Percentiles rank a stretch among this genome's conserved stretches.
These are phyloP conservation scores for Coregonus suidteri DNA, from an alignment of 2,797 vertebrate species.

Conservation along the genomic window DNA sequence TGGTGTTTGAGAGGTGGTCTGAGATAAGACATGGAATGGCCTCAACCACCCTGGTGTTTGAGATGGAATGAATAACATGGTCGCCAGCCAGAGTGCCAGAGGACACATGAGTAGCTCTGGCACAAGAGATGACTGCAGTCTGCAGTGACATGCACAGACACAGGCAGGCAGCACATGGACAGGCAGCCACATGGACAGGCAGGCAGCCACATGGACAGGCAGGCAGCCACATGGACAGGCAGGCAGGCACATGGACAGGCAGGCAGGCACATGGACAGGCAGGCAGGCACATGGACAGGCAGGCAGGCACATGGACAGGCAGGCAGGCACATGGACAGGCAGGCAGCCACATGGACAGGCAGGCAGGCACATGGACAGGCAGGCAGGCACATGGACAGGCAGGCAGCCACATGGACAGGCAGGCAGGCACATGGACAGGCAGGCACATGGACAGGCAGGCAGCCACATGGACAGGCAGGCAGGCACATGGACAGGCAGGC, in stretches of 20 bases:
- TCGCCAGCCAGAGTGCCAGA: slow-evolving; percentile 54
- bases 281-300: background rate
- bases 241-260: background rate
- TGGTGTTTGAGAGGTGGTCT: slow-evolving; percentile 39
- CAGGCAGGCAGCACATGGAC: background rate
- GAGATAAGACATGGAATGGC: slow-evolving; percentile 42
- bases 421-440: background rate
- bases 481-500: too few species aligned
- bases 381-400: background rate
- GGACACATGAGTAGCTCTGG: slow-evolving; percentile 56
- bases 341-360: background rate
- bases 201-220: background rate
- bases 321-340: too few species aligned
- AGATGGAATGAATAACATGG: slow-evolving; percentile 57
- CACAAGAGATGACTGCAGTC: slow-evolving; percentile 40
- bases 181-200: slow-evolving; percentile 4
- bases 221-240: background rate
- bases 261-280: background rate
- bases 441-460: background rate
- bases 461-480: background rate
- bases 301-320: background rate
- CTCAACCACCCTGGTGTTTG: slow-evolving; percentile 38
- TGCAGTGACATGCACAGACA: slow-evolving; percentile 15
- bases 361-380: background rate
- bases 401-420: background rate